Conservation (phyloP, 2,113 vertebrate species). For the Chlorodrepanis virens region DNA sequence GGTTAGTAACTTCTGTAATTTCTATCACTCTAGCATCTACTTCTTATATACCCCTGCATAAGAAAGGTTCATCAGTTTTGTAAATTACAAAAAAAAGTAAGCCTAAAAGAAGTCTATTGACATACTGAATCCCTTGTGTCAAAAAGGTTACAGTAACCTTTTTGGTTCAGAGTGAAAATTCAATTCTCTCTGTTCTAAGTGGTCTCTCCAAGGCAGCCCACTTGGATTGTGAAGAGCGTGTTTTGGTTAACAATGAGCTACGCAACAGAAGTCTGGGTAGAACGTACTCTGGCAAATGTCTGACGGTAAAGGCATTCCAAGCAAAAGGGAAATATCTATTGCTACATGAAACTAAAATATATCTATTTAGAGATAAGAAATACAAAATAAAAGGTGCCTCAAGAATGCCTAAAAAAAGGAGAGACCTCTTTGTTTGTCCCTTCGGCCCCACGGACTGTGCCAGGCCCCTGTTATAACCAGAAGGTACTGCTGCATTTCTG, state of each 20-base stretch:
- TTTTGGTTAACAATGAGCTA: neutral
- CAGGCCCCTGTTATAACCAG: neutral
- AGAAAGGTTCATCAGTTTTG: neutral
- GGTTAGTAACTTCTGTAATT: neutral
- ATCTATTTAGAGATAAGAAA: neutral
- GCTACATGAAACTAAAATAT: neutral
- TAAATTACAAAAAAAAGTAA: neutral
- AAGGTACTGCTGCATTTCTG: accelerated
- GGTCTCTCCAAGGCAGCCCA: neutral
- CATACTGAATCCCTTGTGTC: neutral
- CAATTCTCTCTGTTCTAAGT: neutral
- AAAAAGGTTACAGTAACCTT: neutral
- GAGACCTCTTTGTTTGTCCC: neutral
- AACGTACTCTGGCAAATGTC: accelerated
- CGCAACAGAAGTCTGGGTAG: neutral
- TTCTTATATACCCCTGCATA: neutral
- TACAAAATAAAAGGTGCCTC: neutral
- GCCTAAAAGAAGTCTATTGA: neutral
- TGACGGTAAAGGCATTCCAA: neutral
- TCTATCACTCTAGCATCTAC: neutral
- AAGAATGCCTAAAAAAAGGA: neutral
- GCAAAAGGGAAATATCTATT: neutral
- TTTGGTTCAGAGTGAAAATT: neutral
- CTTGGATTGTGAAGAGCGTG: accelerated
- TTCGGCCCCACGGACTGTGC: neutral